Evolutionary conservation across 1,140 invertebrate species (phyloP), one percentile per base, ranked within the genome.

Genomic region (Drosophila oshimai): DNA sequence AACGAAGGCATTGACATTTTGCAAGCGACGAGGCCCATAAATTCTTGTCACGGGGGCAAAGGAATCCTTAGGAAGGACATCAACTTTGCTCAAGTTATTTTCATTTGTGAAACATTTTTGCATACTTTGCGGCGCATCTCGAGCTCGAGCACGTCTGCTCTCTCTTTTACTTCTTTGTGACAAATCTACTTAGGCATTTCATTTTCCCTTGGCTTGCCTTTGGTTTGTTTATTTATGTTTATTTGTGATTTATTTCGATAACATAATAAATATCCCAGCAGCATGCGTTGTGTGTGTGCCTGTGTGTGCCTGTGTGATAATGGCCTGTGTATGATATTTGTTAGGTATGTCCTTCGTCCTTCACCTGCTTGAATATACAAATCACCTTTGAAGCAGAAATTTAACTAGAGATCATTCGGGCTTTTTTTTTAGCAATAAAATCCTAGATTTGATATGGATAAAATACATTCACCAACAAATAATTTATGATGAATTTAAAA

Each of bases 221-320:
- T 34, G 73, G 71, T 71, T 81, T 86, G 81, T 86, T 87, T 86
- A 87, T 86, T 86, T 87, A 77, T 86, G 81, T 87, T 86, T 86
- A 87, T 87, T 87, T 87, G 81, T 87, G 81, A 87, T 87, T 87
- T 87, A 87, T 87, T 87, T 87, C 81, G 83, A 87, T 87, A 87
- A 87, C 81, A 86, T 76, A 87, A 86, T 76, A 86, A 80, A 86
- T 80, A 87, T 69, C 29, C 54, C 18, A 15, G 18, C 53, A 15
- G 29, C 42, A 41, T 49, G 10, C n/a, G 26, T n/a, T n/a, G 42
- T 20, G 26, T 18, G 26, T 20, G 45, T 6, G 55, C n/a, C n/a
- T n/a, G 6, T 49, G 41, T 28, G 10, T 53, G 46, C 22, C 17
- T 24, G 17, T 47, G 39, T 51, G 46, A 44, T 49, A 53, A 31